Evolutionary conservation across 35 echinoderm and acorn worm species (phyloP).

Genomic region (Nesometra sesokonis): DNA sequence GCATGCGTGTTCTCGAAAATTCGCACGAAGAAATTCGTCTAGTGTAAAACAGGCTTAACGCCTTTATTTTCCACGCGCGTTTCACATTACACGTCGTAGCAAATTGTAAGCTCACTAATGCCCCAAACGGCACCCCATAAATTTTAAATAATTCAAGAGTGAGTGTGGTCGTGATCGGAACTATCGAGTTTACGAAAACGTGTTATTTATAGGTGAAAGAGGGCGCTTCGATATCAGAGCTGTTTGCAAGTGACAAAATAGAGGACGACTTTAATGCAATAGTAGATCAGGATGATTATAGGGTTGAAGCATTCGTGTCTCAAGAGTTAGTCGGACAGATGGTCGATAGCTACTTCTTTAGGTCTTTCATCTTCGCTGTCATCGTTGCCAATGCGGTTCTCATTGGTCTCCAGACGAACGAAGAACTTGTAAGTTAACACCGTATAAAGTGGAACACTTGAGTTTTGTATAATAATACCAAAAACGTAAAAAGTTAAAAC

Average conservation of each 20-base stretch:
- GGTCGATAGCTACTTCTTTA: constrained; percentile 79
- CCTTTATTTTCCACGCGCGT: neutral
- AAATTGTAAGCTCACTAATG: too few relatives aligned
- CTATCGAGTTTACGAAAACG: too few relatives aligned
- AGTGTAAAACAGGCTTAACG: too few relatives aligned
- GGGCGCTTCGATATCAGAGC: constrained; percentile 55
- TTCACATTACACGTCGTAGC: neutral
- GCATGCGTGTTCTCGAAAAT: too few relatives aligned
- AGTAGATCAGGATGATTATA: constrained; percentile 86
- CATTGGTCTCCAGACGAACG: constrained; percentile 73
- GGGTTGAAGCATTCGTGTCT: constrained; percentile 87
- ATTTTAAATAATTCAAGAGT: too few relatives aligned
- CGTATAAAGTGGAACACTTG: too few relatives aligned
- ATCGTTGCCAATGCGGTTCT: constrained; percentile 76
- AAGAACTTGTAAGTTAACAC: constrained; percentile 38
- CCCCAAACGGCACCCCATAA: too few relatives aligned
- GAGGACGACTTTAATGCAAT: constrained; percentile 88
- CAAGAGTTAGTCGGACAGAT: constrained; percentile 83
- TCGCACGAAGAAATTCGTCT: too few relatives aligned
- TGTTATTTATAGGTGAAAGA: constrained; percentile 25
- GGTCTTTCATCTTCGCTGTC: constrained; percentile 61
- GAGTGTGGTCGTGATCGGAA: too few relatives aligned
- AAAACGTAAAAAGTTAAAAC: too few relatives aligned
- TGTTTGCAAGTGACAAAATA: constrained; percentile 70
- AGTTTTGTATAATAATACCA: too few relatives aligned